A percentile compares a stretch with the other conserved stretches of the same genome.
These are phyloP conservation scores for Laupala kohalensis DNA, from an alignment of 1,140 invertebrate species.

Conservation along the genomic window DNA sequence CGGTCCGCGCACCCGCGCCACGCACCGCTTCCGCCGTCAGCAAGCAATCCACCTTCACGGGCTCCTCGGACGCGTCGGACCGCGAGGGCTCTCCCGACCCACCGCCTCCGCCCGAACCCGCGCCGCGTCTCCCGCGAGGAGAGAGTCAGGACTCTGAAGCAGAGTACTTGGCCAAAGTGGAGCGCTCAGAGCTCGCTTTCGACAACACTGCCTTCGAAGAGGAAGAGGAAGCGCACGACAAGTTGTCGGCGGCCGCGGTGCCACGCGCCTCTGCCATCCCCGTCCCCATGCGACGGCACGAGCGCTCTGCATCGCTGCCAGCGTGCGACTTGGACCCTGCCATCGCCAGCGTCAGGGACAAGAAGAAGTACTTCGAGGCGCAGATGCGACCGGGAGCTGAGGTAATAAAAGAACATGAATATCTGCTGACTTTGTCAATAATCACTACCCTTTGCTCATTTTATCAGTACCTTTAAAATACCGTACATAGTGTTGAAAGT, in stretches of 20 bases:
- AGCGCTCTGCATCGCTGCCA: conserved; percentile 33
- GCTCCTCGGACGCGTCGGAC: conserved; percentile 17
- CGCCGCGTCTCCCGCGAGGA: conserved; percentile 16
- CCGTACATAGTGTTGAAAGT: no score
- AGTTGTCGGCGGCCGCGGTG: conserved; percentile 4
- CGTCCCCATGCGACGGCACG: conserved; percentile 19
- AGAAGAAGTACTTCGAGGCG: conserved; percentile 33
- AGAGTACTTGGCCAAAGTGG: conserved; percentile 22
- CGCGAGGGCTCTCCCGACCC: conserved; percentile 17
- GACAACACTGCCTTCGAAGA: conserved; percentile 35
- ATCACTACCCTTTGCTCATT: no score
- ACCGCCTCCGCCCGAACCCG: conserved; percentile 14
- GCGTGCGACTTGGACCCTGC: conserved; percentile 26
- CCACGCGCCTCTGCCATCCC: neutral
- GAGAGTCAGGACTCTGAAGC: conserved; percentile 25
- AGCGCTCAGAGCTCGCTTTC: conserved; percentile 26
- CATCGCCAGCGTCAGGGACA: conserved; percentile 20
- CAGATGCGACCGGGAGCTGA: conserved; percentile 24
- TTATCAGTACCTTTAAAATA: no score
- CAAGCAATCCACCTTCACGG: conserved; percentile 12
- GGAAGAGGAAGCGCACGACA: conserved; percentile 23
- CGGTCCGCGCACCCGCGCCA: conserved; percentile 12
- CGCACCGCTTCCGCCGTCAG: neutral
- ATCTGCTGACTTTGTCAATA: no score
- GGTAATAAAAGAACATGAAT: no score